A percentile compares a stretch with the other conserved stretches of the same genome.
phyloP scores from a whole-genome alignment of 2,113 vertebrate genomes.

The Ochotona princeps region DNA sequence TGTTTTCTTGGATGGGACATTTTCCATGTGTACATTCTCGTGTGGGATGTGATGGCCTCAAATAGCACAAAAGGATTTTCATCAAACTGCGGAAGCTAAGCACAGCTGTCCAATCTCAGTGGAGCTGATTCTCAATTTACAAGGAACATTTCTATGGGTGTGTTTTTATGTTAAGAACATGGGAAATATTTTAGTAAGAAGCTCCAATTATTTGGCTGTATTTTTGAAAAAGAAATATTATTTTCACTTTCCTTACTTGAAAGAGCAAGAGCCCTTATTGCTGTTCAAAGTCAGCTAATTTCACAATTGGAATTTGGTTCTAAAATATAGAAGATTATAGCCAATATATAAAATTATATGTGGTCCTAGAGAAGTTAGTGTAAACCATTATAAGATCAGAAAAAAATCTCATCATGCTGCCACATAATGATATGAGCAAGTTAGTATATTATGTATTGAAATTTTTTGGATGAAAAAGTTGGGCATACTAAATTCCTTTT shows the following conservation, averaged over 20 bases:
- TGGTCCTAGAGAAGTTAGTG: neutral
- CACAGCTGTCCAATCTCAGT: conserved; percentile 69
- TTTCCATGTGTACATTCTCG: conserved; percentile 47
- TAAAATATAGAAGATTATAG: conserved; percentile 14
- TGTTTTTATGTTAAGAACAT: conserved; percentile 70
- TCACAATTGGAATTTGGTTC: conserved; percentile 44
- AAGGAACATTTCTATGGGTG: conserved; percentile 57
- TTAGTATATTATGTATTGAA: neutral
- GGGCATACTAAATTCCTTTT: conserved; percentile 23
- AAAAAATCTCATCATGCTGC: neutral
- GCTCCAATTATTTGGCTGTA: conserved; percentile 45
- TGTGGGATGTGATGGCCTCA: conserved; percentile 48
- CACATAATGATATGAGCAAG: neutral
- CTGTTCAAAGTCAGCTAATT: conserved; percentile 25
- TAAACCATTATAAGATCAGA: neutral
- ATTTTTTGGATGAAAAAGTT: neutral
- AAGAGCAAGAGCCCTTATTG: conserved; percentile 16
- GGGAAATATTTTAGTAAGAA: conserved; percentile 53
- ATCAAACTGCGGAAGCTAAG: conserved; percentile 41
- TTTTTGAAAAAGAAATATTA: neutral
- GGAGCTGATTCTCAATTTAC: conserved; percentile 55
- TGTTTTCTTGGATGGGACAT: conserved; percentile 48
- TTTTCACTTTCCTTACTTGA: conserved; percentile 41
- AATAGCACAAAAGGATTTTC: conserved; percentile 69
- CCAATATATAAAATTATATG: conserved; percentile 21